Conservation (phyloP, 2,888 invertebrate genomes). For the Rotaria socialis region DNA sequence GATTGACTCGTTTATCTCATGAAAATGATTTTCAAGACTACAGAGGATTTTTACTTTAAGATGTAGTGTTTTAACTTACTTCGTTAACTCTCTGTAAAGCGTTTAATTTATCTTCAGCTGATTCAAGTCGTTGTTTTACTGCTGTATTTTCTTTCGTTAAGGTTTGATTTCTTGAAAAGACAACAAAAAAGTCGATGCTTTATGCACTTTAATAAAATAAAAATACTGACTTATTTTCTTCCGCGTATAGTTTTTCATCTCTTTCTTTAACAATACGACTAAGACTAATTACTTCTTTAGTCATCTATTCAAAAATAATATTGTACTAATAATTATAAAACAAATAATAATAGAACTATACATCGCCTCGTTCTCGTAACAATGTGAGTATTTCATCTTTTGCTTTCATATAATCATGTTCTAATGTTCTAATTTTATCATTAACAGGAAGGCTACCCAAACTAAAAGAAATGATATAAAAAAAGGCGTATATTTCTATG, state of each 20-base stretch:
- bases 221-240: slow-evolving; percentile 7
- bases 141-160: background rate
- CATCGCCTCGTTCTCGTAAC: slow-evolving; percentile 15
- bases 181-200: background rate
- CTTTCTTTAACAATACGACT: slow-evolving; percentile 33
- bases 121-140: background rate
- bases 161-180: background rate
- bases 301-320: background rate
- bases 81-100: background rate
- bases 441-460: background rate
- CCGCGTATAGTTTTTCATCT: slow-evolving; percentile 23
- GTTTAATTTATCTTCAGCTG: background rate
- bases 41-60: no score
- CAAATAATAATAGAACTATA: background rate
- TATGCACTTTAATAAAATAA: background rate
- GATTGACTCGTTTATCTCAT: no score
- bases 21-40: no score
- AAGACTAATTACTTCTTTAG: slow-evolving; percentile 29
- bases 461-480: background rate
- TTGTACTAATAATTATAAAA: no score
- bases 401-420: slow-evolving; percentile 43
- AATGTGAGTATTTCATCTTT: slow-evolving; percentile 42
- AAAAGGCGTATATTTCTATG: no score
- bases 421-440: slow-evolving; percentile 41
- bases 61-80: background rate